Evolutionary conservation across 2,113 vertebrate genomes (phyloP).

Genomic region (Galbula dea): DNA sequence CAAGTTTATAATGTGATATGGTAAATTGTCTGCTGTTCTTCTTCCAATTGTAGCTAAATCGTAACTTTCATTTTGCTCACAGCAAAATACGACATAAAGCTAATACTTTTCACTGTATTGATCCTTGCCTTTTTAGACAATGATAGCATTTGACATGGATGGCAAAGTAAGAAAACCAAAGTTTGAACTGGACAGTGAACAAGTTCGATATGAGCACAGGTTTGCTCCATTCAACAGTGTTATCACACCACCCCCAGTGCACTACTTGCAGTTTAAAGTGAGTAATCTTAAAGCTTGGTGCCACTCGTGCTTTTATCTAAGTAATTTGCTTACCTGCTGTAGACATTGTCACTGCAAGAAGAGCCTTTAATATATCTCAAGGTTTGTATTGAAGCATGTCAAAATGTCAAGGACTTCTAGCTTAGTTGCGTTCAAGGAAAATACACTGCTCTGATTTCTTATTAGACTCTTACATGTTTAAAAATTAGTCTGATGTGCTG

Average conservation of each 20-base stretch:
- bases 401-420: neutral
- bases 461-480: neutral
- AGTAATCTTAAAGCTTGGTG: neutral
- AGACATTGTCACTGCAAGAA: neutral
- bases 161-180: constrained; percentile 96
- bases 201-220: constrained; percentile 96
- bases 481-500: neutral
- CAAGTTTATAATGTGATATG: neutral
- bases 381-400: neutral
- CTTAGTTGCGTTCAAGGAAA: neutral
- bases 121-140: constrained; percentile 79
- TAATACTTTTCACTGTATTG: neutral
- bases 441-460: neutral
- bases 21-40: neutral
- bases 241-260: constrained; percentile 94
- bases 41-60: neutral
- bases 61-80: neutral
- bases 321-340: neutral
- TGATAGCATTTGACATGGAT: constrained; percentile 98
- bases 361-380: neutral
- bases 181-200: constrained; percentile 97
- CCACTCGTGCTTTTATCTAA: neutral
- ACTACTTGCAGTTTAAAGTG: constrained; percentile 98
- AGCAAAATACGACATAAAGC: neutral
- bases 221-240: constrained; percentile 98